Percentiles rank a stretch among this genome's conserved stretches.
Conservation (phyloP, 2,888 invertebrate species). For the Dyspetes luteomarginatus region DNA sequence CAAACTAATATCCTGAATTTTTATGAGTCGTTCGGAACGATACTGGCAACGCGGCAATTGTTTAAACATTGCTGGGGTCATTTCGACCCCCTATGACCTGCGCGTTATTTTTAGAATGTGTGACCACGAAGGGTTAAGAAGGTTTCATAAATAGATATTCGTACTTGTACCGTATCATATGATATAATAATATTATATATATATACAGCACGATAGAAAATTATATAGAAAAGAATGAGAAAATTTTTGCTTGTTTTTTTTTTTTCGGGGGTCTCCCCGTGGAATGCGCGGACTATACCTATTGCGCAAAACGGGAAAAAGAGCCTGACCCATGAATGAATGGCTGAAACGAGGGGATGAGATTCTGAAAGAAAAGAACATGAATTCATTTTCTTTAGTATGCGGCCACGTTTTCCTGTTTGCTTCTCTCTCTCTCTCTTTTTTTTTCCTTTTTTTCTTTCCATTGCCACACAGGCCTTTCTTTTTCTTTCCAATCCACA, state of each 20-base stretch:
- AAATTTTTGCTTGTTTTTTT: constrained; percentile 28
- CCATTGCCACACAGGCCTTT: no score
- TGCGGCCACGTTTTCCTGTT: constrained; percentile 19
- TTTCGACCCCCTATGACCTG: no score
- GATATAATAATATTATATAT: no score
- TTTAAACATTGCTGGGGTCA: no score
- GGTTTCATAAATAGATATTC: no score
- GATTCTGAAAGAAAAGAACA: constrained; percentile 83
- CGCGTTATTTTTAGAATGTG: no score
- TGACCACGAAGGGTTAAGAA: no score
- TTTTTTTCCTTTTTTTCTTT: constrained; percentile 5
- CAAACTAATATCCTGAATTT: no score
- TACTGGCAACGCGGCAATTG: no score
- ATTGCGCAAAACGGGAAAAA: constrained; percentile 84
- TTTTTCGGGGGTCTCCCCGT: constrained; percentile 71
- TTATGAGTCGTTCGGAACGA: no score
- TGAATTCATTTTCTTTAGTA: constrained; percentile 77
- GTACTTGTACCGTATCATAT: no score
- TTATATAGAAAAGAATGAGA: constrained; percentile 13
- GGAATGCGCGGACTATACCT: constrained; percentile 78
- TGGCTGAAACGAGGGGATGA: constrained; percentile 83
- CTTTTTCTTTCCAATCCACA: constrained; percentile 40
- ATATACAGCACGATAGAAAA: neutral
- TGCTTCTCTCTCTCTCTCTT: constrained; percentile 28
- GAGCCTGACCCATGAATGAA: constrained; percentile 84